phyloP scores from a whole-genome alignment of 2,888 invertebrate species.

The Augochlorella aurata region DNA sequence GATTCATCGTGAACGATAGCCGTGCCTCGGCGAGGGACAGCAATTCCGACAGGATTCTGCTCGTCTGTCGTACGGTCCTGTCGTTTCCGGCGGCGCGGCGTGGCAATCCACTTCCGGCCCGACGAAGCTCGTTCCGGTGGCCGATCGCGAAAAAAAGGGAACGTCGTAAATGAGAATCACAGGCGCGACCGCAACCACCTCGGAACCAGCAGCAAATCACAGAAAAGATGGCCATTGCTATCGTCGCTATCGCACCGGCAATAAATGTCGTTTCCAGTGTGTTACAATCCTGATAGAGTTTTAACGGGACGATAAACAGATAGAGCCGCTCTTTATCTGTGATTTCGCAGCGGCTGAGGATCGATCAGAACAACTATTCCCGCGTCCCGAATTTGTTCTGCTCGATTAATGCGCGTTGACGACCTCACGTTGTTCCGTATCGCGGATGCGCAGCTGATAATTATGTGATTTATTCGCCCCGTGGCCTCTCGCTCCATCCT shows the following conservation, averaged over 20 bases:
- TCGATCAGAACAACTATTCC: constrained; percentile 34
- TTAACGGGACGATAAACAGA: constrained; percentile 68
- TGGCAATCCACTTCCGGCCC: constrained; percentile 35
- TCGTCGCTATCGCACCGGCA: constrained; percentile 70
- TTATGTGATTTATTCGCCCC: constrained; percentile 32
- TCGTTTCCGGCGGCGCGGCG: constrained; percentile 32
- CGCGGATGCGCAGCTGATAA: constrained; percentile 21
- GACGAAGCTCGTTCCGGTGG: constrained; percentile 40
- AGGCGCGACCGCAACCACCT: constrained; percentile 40
- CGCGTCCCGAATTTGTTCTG: constrained; percentile 32
- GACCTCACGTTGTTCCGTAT: constrained; percentile 23
- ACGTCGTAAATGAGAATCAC: constrained; percentile 33
- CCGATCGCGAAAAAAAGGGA: constrained; percentile 43
- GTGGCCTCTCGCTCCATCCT: constrained; percentile 3
- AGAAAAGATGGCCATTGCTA: constrained; percentile 68
- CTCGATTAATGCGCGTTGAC: constrained; percentile 38
- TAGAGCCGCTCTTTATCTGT: constrained; percentile 18
- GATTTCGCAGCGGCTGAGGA: constrained; percentile 37
- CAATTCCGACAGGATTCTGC: constrained; percentile 14
- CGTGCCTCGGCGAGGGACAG: background rate
- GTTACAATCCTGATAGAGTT: constrained; percentile 75
- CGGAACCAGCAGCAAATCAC: constrained; percentile 63
- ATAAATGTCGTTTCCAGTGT: constrained; percentile 74
- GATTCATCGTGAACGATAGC: background rate
- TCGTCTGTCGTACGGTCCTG: constrained; percentile 27